These are phyloP conservation scores for Alethe diademata DNA, from an alignment of 2,113 vertebrate species.

Conservation along the genomic window DNA sequence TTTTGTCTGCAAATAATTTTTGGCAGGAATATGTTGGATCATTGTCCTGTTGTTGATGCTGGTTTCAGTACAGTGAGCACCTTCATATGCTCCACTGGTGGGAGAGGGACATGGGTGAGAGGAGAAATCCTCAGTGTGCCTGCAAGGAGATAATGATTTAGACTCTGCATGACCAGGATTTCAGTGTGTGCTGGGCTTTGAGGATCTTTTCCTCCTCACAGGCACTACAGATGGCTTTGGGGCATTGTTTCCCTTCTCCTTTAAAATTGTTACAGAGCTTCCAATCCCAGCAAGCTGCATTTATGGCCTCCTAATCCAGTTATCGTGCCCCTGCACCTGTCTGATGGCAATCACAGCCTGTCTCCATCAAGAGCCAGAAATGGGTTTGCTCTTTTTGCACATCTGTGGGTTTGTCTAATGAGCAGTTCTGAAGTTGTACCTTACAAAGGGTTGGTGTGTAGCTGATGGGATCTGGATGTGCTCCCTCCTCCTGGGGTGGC, in stretches of 20 bases:
- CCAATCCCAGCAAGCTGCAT: background rate
- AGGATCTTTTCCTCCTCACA: background rate
- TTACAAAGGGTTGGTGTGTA: rapidly evolving
- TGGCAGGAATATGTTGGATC: background rate
- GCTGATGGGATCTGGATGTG: background rate
- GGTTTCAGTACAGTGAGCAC: background rate
- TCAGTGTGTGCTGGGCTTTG: rapidly evolving
- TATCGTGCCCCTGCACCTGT: rapidly evolving
- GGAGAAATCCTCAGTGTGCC: background rate
- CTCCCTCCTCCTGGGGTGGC: background rate
- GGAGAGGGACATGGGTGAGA: background rate
- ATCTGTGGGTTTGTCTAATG: background rate
- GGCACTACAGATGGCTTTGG: background rate
- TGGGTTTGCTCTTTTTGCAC: background rate
- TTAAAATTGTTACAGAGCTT: background rate
- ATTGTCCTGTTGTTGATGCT: background rate
- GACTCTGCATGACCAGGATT: background rate
- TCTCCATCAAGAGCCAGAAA: background rate
- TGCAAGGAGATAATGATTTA: background rate
- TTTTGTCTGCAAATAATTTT: slow-evolving; percentile 11
- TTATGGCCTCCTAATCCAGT: background rate
- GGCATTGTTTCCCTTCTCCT: background rate
- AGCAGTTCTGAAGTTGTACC: rapidly evolving
- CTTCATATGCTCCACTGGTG: background rate
- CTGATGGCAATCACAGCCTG: background rate